These are phyloP conservation scores for Telmatochromis sp. DNA, from an alignment of 2,113 vertebrate species.

Conservation along the genomic window DNA sequence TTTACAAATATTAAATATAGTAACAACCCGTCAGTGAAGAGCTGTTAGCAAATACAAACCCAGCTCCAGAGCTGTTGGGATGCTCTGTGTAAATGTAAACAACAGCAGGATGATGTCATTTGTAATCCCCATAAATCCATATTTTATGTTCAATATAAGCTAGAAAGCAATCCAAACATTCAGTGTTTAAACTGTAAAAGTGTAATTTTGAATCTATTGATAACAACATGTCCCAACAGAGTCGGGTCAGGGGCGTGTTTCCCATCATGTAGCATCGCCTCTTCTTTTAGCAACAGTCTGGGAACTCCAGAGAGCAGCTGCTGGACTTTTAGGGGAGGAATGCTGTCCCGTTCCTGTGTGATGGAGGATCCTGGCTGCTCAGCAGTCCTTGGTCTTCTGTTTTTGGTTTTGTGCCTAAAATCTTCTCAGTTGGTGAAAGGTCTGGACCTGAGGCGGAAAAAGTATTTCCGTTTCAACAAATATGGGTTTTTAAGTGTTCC, in stretches of 20 bases:
- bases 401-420: background rate
- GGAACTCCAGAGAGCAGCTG: accelerated
- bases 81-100: background rate
- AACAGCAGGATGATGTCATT: background rate
- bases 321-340: background rate
- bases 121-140: accelerated
- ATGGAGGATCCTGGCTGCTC: background rate
- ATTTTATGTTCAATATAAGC: background rate
- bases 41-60: background rate
- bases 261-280: background rate
- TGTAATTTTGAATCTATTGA: background rate
- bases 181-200: background rate
- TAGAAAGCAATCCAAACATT: background rate
- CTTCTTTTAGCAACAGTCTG: background rate
- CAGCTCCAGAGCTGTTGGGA: background rate
- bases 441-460: background rate
- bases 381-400: background rate
- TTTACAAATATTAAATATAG: background rate
- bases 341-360: background rate
- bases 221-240: background rate
- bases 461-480: background rate
- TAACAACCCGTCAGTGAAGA: accelerated
- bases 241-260: background rate
- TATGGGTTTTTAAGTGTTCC: background rate
- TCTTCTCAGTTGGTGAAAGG: background rate